Base-by-base conservation (phyloP, 2,113 vertebrate species). In the Danionella cerebrum region DNA sequence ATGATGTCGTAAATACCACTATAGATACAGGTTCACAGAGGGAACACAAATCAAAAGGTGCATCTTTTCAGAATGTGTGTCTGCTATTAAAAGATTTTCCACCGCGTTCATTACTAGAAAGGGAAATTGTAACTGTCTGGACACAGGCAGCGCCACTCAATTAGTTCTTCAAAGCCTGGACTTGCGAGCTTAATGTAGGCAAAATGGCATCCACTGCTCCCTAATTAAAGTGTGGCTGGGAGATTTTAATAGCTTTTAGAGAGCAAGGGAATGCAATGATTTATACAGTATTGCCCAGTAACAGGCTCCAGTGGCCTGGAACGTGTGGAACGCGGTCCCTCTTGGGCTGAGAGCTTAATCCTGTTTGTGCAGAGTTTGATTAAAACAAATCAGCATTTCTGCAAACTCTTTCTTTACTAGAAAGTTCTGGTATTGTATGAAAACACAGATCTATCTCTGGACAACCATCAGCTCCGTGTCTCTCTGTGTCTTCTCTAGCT, bases 111-210 rank as follows among this genome's bases (percentile, higher is more conserved):
- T 59, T 16, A 59, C 42, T 42, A 18, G 27, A 2, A 7, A 33
- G 29, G 9, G 29, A 45, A 45, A 31, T 12, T 6, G 24, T 24
- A 41, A 41, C 24, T 45, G 25, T 29, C 6, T 16, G 38, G 2
- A 41, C 22, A 25, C 22, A 25, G 19, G 42, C 39, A 60, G 31
- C 29, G 45, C 25, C 31, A 31, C 39, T 44, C 55, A 42, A 42
- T 59, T 42, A 19, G 14, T 45, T 60, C 41, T 38, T 60, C 25
- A 60, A 45, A 60, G 39, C 13, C 57, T 60, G 11, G 21, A 45
- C 11, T 22, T 60, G 25, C 25, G 27, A 44, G 25, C 16, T 60
- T 60, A 60, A 45, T 29, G 25, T 19, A 31, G 27, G 27, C 39
- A 31, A 60, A 44, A 14, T 6, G 45, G 58, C 16, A 60, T 45